Evolutionary conservation across 2,113 vertebrate species (phyloP).

Genomic region (Onychostoma macrolepis): DNA sequence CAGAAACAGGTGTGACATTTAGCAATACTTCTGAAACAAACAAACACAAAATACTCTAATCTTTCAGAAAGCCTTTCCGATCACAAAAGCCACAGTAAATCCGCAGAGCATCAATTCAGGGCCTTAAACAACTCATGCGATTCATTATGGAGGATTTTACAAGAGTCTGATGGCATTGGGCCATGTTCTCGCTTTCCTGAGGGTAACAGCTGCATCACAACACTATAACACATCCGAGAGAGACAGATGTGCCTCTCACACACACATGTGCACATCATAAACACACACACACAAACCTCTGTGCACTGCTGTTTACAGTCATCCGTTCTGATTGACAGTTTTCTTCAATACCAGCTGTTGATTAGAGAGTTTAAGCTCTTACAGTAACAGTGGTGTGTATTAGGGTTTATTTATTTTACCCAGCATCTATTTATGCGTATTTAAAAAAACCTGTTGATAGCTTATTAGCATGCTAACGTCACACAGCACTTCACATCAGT

Average conservation of each 20-base stretch:
- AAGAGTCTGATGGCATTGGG: background rate
- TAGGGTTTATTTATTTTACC: background rate
- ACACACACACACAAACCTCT: background rate
- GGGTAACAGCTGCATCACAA: constrained; percentile 19
- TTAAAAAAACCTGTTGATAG: background rate
- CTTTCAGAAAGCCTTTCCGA: background rate
- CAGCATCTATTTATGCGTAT: background rate
- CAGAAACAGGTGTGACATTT: background rate
- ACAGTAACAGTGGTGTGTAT: background rate
- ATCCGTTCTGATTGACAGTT: background rate
- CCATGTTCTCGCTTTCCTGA: background rate
- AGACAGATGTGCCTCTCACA: background rate
- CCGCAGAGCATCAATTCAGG: background rate
- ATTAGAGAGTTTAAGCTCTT: background rate
- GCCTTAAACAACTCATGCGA: background rate
- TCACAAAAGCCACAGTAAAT: background rate
- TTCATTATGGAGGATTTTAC: constrained; percentile 5
- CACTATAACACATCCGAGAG: background rate
- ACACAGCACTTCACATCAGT: background rate
- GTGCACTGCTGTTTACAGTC: background rate
- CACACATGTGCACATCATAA: background rate
- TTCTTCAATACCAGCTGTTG: background rate
- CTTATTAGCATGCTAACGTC: background rate
- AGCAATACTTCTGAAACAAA: background rate
- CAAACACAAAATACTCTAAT: background rate